Evolutionary conservation across 2,888 invertebrate genomes (phyloP).

Genomic region (Euzophera pinguis): DNA sequence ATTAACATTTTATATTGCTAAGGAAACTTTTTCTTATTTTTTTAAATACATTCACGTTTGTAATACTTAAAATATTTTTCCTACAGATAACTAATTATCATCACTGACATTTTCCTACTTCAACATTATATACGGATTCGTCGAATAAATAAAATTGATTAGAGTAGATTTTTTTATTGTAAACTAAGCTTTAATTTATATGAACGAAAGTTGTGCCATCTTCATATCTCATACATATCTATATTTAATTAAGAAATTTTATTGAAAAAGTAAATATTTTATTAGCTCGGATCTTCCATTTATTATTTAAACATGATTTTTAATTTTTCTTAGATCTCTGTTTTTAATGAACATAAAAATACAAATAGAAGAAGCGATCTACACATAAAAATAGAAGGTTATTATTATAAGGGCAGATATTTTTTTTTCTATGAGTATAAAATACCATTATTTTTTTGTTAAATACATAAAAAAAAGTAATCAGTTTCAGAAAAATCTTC

Average conservation of each 20-base stretch:
- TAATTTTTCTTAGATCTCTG: neutral
- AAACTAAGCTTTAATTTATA: constrained; percentile 41
- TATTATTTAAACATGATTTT: neutral
- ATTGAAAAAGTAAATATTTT: neutral
- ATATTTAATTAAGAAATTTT: constrained; percentile 13
- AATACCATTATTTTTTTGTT: no score
- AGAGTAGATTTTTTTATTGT: constrained; percentile 15
- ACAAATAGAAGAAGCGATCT: no score
- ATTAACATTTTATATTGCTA: neutral
- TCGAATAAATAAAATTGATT: neutral
- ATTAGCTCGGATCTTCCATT: constrained; percentile 39
- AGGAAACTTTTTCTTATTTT: no score
- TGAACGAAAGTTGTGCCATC: constrained; percentile 42
- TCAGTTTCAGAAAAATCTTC: no score
- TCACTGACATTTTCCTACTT: neutral
- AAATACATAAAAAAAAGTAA: no score
- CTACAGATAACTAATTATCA: no score
- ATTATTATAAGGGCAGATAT: no score
- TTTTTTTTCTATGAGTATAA: no score
- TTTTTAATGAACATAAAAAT: neutral
- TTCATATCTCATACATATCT: constrained; percentile 47
- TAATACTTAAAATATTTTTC: no score
- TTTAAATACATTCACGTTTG: no score
- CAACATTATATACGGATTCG: neutral
- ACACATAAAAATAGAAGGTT: no score